Conservation (phyloP, 2,113 vertebrate species). For the Ailurus styani region DNA sequence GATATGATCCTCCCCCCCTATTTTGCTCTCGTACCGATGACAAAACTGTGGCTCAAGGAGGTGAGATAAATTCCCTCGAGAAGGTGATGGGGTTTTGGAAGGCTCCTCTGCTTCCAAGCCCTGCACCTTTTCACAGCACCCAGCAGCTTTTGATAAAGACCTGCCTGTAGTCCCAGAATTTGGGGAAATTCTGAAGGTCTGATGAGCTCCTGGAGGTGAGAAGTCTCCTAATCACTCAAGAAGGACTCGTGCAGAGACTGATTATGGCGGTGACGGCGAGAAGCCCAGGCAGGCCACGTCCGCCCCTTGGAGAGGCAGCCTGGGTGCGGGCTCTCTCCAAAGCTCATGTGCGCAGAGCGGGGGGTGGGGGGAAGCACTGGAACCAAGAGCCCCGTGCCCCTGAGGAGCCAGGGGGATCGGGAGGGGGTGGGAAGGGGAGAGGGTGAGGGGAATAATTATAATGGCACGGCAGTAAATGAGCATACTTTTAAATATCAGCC, state of each 20-base stretch:
- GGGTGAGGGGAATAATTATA: constrained; percentile 33
- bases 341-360: neutral
- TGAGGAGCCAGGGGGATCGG: neutral
- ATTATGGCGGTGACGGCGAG: rapidly evolving
- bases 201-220: neutral
- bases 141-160: neutral
- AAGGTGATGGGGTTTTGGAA: neutral
- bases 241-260: neutral
- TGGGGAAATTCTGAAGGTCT: neutral
- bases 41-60: neutral
- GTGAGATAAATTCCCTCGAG: neutral
- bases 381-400: neutral
- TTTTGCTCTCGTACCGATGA: neutral
- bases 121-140: neutral
- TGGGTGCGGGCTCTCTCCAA: neutral
- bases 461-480: constrained; percentile 44
- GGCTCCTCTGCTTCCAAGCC: rapidly evolving
- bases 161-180: neutral
- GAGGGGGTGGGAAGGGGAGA: neutral
- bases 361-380: neutral
- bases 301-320: neutral
- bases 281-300: neutral
- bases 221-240: neutral
- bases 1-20: too few relatives aligned
- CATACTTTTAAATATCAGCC: constrained; percentile 62